Conservation (phyloP, 1,140 invertebrate species). For the Carposina sasakii region DNA sequence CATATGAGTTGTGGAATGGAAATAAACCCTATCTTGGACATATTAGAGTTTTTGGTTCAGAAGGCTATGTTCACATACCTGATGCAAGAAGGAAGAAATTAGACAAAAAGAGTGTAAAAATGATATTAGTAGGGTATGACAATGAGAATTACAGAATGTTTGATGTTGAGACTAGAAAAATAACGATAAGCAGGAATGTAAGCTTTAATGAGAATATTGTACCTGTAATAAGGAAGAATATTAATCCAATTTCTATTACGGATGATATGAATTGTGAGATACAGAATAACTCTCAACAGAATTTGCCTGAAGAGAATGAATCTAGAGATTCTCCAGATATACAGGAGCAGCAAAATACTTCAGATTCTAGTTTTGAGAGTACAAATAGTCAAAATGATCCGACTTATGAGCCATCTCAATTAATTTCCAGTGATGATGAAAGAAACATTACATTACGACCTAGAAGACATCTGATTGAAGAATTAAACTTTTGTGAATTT, state of each 20-base stretch:
- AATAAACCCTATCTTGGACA: constrained; percentile 19
- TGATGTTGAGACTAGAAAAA: neutral
- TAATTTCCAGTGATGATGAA: neutral
- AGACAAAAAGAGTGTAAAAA: constrained; percentile 20
- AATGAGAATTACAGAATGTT: neutral
- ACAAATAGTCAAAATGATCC: too few relatives aligned
- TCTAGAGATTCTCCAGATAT: too few relatives aligned
- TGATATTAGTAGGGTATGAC: neutral
- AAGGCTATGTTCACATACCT: constrained; percentile 26
- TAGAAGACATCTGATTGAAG: constrained; percentile 9
- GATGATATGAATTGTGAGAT: neutral
- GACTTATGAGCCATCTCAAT: constrained; percentile 15
- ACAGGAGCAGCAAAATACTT: too few relatives aligned
- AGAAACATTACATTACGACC: neutral
- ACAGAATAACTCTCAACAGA: neutral
- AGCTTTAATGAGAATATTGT: neutral
- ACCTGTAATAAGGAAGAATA: neutral
- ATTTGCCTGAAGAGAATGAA: too few relatives aligned
- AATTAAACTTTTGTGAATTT: too few relatives aligned
- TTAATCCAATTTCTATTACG: neutral
- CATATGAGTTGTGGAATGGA: constrained; percentile 25
- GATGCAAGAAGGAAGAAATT: constrained; percentile 22
- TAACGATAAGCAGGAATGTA: neutral
- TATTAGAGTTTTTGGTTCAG: constrained; percentile 19
- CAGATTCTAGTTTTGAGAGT: too few relatives aligned